Conservation (phyloP, 2,113 vertebrate genomes). For the Oreochromis tanganicae region DNA sequence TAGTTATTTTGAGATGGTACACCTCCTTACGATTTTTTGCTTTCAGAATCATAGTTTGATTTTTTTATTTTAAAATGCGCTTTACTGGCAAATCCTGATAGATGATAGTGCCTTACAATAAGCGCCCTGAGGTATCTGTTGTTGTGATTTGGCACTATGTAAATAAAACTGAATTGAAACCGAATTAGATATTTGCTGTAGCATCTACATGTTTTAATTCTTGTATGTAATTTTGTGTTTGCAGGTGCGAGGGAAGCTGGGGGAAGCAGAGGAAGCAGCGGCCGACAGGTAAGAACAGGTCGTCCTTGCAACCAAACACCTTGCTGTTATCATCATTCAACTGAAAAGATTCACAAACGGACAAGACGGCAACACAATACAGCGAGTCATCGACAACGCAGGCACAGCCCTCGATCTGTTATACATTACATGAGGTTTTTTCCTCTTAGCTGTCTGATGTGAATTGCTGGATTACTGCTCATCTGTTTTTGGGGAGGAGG, state of each 20-base stretch:
- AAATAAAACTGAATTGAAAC: neutral
- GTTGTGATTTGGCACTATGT: neutral
- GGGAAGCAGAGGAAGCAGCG: neutral
- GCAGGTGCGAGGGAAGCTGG: conserved; percentile 21
- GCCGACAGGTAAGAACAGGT: conserved; percentile 41
- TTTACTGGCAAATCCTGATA: neutral
- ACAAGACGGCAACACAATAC: neutral
- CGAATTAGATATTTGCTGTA: neutral
- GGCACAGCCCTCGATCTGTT: neutral
- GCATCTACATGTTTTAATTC: neutral
- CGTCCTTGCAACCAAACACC: neutral
- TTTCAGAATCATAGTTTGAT: neutral
- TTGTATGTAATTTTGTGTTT: neutral
- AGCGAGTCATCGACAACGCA: neutral
- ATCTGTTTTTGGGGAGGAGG: neutral
- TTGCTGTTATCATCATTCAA: neutral
- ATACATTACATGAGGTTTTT: neutral
- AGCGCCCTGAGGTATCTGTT: rapidly evolving
- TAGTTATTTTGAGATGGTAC: neutral
- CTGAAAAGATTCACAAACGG: neutral
- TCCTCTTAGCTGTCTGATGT: neutral
- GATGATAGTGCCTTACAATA: neutral
- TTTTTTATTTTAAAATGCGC: neutral
- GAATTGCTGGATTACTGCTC: neutral
- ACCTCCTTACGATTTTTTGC: neutral